Conservation (phyloP, 2,113 vertebrate genomes). For the Phyllostomus hastatus region DNA sequence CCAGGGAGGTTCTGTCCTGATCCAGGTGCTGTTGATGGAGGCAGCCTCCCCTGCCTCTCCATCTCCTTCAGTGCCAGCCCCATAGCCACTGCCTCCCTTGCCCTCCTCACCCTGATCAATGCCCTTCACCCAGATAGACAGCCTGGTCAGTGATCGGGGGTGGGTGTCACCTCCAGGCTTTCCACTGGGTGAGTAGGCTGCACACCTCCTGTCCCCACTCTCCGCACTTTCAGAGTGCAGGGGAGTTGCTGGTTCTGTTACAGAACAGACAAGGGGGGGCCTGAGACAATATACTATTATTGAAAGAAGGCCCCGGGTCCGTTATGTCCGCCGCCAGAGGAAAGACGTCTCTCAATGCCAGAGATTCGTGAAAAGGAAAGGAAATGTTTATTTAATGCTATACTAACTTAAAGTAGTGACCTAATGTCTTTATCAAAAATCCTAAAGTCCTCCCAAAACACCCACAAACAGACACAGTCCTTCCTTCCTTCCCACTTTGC, state of each 20-base stretch:
- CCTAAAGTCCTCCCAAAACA: no score
- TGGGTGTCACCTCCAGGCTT: not conserved
- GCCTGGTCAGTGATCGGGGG: rapidly evolving
- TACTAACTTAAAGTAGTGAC: no score
- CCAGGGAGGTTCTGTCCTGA: not conserved
- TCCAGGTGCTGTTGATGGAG: not conserved
- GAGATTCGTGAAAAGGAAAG: no score
- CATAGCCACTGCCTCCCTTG: not conserved
- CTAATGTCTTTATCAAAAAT: no score
- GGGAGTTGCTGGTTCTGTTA: not conserved
- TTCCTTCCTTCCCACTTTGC: no score
- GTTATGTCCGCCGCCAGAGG: no score
- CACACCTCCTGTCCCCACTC: rapidly evolving
- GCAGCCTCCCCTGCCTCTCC: not conserved
- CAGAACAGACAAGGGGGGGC: no score
- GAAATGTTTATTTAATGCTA: no score
- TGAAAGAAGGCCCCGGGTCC: no score
- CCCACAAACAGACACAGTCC: no score
- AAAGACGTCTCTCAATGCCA: no score
- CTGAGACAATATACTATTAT: no score
- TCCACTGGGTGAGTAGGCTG: not conserved
- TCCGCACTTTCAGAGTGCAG: not conserved
- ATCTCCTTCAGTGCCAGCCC: not conserved
- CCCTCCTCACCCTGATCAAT: not conserved
- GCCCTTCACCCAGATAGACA: not conserved